Evolutionary conservation across 2,113 vertebrate species (phyloP), one percentile per base, ranked within the genome.

Genomic region (Alouatta palliata): DNA sequence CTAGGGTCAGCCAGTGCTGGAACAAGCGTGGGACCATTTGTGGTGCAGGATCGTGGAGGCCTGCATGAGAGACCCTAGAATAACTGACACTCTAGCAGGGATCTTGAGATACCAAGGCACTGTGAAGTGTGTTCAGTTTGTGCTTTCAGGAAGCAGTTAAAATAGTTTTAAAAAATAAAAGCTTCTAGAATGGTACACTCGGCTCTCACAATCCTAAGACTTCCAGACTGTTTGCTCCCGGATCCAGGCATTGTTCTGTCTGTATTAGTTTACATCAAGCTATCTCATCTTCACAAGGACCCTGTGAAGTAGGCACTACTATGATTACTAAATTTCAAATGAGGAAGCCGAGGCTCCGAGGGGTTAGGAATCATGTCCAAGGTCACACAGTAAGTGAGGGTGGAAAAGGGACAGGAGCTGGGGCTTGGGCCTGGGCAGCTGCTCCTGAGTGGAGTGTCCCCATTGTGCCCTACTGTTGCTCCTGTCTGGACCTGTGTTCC

Each of bases 101-200:
- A 19, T 66, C 47, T 45, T 5, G 35, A n/a, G 17, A 21, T 40
- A 23, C 9, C 12, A 9, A 45, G 87, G 9, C 21, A 7, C 6
- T 11, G 56, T 23, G 30, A 85, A 27, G 8, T 19, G 17, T 23
- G 73, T 70, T 52, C 23, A 2, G 8, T 71, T 37, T 77, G 66
- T 68, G 70, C 47, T 75, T 66, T 68, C 27, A 80, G 83, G 80
- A 94, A 52, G 52, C 37, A 47, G 11, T 70, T 49, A 64, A 87
- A 52, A 66, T 45, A 16, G 1, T 80, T 92, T 83, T 83, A n/a
- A 47, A 47, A 92, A 68, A 75, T 61, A 49, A 66, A 93, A 58
- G 43, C 64, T 12, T 75, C 20, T 66, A 45, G 43, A 45, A 52
- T 8, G 68, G 19, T 1, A 7, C 10, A 6, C 27, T 95, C 16